Evolutionary conservation across 2,113 vertebrate species (phyloP), one percentile per base, ranked within the genome.

Genomic region (Polypterus bichir): DNA sequence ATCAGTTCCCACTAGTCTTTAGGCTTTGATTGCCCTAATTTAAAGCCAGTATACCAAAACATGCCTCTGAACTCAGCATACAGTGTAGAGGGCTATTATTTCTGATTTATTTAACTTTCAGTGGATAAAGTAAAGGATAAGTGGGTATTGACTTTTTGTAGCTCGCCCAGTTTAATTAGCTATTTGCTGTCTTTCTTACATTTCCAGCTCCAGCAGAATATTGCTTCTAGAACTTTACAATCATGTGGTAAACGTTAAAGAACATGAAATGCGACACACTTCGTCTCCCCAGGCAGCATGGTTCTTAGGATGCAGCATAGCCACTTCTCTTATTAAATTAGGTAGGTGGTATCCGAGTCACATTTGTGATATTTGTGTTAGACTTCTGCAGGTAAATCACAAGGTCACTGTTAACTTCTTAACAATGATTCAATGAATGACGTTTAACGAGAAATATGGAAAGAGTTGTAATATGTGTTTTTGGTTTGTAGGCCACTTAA

Each of bases 201-300:
- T 61, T 75, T 69, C 57, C 55, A 74, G 74, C 66, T 72, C 44
- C 10, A 62, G 69, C 57, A 70, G 59, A 59, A 74, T 71, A 68
- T 47, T 69, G 61, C 44, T 59, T 46, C 52, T 69, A 44, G 62
- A 73, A 45, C 66, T 66, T 64, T 75, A 77, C 59, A 71, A 66
- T 47, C 65, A 71, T 63, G 75, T 77, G 60, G 63, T 74, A 60
- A 65, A 64, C 60, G 73, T 76, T 64, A 71, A 74, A 65, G 69
- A 74, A 60, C 62, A 60, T 4, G 56, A 59, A 9, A 49, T 52
- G 45, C 3, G 55, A 6, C 48, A 65, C n/a, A 53, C 53, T 60
- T 64, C 1, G 27, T 75, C 71, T 53, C 54, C 3, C 0, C 59
- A 68, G 1, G 1, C 65, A 9, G 68, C 48, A 61, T 69, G 67